These are phyloP conservation scores for Sthenelais limicola DNA, from an alignment of 2,888 invertebrate genomes.

Conservation along the genomic window DNA sequence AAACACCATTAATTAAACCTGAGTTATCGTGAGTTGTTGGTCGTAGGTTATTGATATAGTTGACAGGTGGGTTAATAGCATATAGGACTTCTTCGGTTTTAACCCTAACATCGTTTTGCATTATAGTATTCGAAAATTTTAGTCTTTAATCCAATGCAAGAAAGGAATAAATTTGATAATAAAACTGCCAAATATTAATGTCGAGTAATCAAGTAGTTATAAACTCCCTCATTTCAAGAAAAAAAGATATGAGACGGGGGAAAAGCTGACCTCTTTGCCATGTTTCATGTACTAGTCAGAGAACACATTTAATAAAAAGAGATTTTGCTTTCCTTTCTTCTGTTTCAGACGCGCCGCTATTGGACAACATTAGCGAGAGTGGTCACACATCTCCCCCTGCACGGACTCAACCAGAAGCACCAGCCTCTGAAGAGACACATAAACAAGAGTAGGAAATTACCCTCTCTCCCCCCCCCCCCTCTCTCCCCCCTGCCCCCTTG, in stretches of 20 bases:
- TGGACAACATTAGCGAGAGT: slow-evolving; percentile 40
- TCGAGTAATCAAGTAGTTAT: too few relatives aligned
- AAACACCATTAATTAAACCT: neutral
- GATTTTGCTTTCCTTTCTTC: neutral
- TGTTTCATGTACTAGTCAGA: neutral
- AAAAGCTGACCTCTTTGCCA: neutral
- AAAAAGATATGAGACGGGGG: neutral
- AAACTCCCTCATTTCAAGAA: too few relatives aligned
- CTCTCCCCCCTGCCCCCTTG: too few relatives aligned
- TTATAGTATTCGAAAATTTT: neutral
- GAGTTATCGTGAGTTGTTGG: too few relatives aligned
- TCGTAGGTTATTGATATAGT: too few relatives aligned
- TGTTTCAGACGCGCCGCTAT: slow-evolving; percentile 44
- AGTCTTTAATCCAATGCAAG: neutral
- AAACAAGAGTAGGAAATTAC: slow-evolving; percentile 50
- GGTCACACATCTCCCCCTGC: slow-evolving; percentile 7
- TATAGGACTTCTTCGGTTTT: neutral
- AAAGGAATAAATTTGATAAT: neutral
- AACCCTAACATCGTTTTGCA: neutral
- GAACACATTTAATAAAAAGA: neutral
- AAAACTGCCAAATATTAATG: too few relatives aligned
- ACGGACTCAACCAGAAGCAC: neutral
- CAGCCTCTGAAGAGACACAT: slow-evolving; percentile 15
- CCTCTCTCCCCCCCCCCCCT: slow-evolving; percentile 60
- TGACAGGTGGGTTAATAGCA: too few relatives aligned